A percentile compares a stretch with the other conserved stretches of the same genome.
These are phyloP conservation scores for Phyllostomus hastatus DNA, from an alignment of 2,113 vertebrate genomes.

Conservation along the genomic window DNA sequence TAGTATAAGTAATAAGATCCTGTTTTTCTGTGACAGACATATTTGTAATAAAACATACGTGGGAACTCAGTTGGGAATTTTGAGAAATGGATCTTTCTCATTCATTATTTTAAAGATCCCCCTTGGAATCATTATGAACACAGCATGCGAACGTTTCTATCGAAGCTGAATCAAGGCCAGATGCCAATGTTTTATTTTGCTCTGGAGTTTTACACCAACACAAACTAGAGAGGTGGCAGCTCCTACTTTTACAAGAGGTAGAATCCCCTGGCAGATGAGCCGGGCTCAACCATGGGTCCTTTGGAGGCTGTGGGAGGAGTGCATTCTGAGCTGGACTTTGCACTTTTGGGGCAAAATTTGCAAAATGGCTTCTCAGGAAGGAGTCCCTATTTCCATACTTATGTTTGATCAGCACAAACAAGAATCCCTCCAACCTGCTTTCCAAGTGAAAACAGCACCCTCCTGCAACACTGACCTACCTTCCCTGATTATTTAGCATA, in stretches of 20 bases:
- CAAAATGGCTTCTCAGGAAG: conserved; percentile 37
- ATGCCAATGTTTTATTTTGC: conserved; percentile 32
- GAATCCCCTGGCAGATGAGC: not conserved
- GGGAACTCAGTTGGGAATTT: conserved; percentile 12
- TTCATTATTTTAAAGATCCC: conserved; percentile 24
- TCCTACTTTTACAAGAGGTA: conserved; percentile 19
- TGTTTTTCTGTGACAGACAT: not conserved
- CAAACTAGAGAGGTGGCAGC: not conserved
- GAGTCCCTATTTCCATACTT: conserved; percentile 30
- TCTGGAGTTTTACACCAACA: not conserved
- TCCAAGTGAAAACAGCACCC: not conserved
- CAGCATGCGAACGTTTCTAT: conserved; percentile 9
- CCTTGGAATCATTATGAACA: conserved; percentile 22
- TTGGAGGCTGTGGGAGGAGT: not conserved
- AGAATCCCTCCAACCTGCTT: not conserved
- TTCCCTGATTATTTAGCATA: conserved; percentile 2
- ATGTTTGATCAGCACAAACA: conserved; percentile 32
- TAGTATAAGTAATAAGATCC: conserved; percentile 7
- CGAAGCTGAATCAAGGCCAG: conserved; percentile 28
- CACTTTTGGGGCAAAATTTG: conserved; percentile 40
- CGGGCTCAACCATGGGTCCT: not conserved
- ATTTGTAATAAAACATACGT: conserved; percentile 1
- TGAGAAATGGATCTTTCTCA: conserved; percentile 10
- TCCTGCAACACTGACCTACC: not conserved
- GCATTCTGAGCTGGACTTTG: conserved; percentile 26